Base-by-base conservation (phyloP, 1,140 invertebrate species). In the Lucilia sericata region DNA sequence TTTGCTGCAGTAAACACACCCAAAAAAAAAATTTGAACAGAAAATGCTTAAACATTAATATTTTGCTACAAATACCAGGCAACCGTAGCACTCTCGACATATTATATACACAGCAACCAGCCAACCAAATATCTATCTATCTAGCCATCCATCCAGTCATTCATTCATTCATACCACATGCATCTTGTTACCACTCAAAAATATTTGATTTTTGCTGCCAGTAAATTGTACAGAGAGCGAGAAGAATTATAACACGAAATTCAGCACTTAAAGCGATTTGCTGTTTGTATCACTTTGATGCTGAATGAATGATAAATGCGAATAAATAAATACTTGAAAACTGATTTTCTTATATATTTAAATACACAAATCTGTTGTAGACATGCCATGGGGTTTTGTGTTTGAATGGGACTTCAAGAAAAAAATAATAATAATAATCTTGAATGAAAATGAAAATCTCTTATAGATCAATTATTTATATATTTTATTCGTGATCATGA, bases 251-350 rank as follows among this genome's bases (percentile, higher is more conserved):
- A 80, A 80, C 76, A 80, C 76, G 76, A 80, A 49, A 49, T 80
- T 19, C 19, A 80, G 76, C 42, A 80, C 76, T 80, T 80, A 80
- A 80, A 19, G 42, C 76, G 76, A 80, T 80, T 80, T 80, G 76
- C 42, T 42, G 42, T 10, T 8, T 42, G 42, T 42, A 42, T 80
- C 36, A 80, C 42, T 80, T 80, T 49, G 42, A 80, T 49, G 76
- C 42, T 80, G 76, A 49, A 10, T 21, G 65, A 70, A 60, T 60
- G 51, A 60, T 60, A 60, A 60, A 60, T 60, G 13, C 51, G 42
- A 60, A 60, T n/a, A n/a, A 17, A 14, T 60, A 60, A 60, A 60
- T 60, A 60, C 13, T 60, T n/a, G 51, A 60, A 60, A 12, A 12
- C 13, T 60, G 10, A 14, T 14, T 17, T 60, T 60, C 14, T 60